A percentile compares a stretch with the other conserved stretches of the same genome.
These are phyloP conservation scores for Periophthalmus modestus DNA, from an alignment of 2,113 vertebrate genomes.

Conservation along the genomic window DNA sequence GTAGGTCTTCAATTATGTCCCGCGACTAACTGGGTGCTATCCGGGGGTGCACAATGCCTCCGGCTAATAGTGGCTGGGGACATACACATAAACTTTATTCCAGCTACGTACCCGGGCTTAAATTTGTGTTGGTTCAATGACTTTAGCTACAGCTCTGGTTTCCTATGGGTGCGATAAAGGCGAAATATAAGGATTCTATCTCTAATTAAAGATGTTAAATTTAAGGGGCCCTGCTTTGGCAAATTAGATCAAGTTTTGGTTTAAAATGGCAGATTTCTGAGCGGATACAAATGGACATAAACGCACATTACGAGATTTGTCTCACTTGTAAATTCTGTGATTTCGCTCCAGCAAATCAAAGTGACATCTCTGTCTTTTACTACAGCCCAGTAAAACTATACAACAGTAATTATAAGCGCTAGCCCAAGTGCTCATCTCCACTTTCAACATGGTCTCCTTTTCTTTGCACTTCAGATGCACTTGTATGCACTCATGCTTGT, in stretches of 20 bases:
- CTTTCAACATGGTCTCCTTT: neutral
- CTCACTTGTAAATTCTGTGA: neutral
- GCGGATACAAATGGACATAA: neutral
- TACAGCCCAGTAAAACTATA: constrained; percentile 6
- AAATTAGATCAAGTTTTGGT: neutral
- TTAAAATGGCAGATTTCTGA: neutral
- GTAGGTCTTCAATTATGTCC: neutral
- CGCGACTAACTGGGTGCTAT: neutral
- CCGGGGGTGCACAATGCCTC: neutral
- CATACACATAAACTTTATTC: neutral
- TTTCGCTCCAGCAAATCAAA: constrained; percentile 14
- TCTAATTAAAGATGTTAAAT: neutral
- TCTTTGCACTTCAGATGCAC: neutral
- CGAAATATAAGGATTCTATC: neutral
- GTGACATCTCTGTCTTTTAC: constrained; percentile 11
- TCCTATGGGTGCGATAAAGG: neutral
- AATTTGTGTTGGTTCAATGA: neutral
- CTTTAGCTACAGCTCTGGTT: neutral
- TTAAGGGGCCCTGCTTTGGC: neutral
- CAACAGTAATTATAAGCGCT: constrained; percentile 11
- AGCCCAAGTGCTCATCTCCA: neutral
- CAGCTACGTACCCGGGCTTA: neutral
- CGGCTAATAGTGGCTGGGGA: neutral
- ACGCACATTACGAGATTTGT: neutral
- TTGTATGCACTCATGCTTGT: too few species aligned